phyloP scores from a whole-genome alignment of 2,113 vertebrate species.

The Eclectus roratus region DNA sequence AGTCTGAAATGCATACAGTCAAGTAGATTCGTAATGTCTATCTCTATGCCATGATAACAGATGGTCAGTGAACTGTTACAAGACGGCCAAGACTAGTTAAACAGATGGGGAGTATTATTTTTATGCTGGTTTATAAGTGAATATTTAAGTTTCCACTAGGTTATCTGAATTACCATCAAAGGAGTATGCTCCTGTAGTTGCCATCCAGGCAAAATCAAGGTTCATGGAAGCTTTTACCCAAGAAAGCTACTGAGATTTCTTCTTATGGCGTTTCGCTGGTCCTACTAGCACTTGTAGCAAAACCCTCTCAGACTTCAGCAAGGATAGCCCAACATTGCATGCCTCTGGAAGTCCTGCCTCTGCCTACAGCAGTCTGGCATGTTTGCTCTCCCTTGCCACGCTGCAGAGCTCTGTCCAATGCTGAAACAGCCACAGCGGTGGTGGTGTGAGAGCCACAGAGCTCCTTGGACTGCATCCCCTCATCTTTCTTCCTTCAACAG shows the following conservation, averaged over 20 bases:
- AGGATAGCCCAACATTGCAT: fast-evolving
- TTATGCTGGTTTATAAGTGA: constrained; percentile 36
- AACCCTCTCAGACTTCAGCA: background rate
- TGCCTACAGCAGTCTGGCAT: fast-evolving
- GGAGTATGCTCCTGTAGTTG: background rate
- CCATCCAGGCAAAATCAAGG: background rate
- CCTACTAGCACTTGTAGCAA: background rate
- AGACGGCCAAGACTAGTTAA: constrained; percentile 53
- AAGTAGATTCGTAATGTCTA: constrained; percentile 48
- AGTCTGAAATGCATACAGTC: constrained; percentile 68
- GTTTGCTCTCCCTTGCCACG: fast-evolving
- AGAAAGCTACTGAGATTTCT: background rate
- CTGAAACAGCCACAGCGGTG: background rate
- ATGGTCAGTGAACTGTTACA: constrained; percentile 62
- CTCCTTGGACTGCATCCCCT: background rate
- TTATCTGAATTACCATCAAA: constrained; percentile 2
- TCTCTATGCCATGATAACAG: constrained; percentile 56
- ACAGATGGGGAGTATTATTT: constrained; percentile 63
- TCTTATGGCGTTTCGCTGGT: fast-evolving
- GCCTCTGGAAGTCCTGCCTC: background rate
- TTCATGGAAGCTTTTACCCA: background rate
- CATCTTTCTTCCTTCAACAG: background rate
- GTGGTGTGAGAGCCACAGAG: fast-evolving
- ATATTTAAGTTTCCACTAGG: constrained; percentile 27
- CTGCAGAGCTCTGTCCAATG: background rate